phyloP scores from a whole-genome alignment of 2,113 vertebrate species.

The Martes martes region DNA sequence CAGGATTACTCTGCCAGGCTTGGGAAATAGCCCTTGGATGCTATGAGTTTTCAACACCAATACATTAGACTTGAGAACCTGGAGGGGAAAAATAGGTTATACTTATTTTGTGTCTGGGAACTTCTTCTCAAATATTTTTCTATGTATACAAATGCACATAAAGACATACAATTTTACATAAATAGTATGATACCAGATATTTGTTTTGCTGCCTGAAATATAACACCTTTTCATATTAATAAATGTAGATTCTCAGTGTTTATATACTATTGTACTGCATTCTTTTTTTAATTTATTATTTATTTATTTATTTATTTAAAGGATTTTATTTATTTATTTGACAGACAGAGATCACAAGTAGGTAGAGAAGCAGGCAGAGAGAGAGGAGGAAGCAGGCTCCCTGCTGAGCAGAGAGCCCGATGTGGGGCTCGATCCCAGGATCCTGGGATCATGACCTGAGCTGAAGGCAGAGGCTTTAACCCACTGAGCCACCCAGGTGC shows the following conservation, averaged over 20 bases:
- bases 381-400: too few relatives aligned
- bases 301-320: too few relatives aligned
- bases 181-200: not conserved
- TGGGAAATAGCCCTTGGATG: not conserved
- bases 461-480: too few relatives aligned
- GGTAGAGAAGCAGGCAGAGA: too few relatives aligned
- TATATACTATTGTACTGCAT: not conserved
- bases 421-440: too few relatives aligned
- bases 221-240: not conserved
- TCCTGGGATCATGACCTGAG: too few relatives aligned
- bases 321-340: too few relatives aligned
- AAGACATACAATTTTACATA: not conserved
- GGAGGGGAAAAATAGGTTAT: not conserved
- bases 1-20: not conserved
- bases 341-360: too few relatives aligned
- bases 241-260: not conserved
- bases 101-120: not conserved
- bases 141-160: not conserved
- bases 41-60: not conserved
- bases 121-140: not conserved
- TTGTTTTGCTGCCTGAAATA: not conserved
- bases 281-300: too few relatives aligned
- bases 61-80: not conserved
- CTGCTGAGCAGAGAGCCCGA: too few relatives aligned
- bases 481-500: too few relatives aligned